A percentile compares a stretch with the other conserved stretches of the same genome.
Evolutionary conservation across 2,888 invertebrate genomes (phyloP).

Genomic region (Drosophila meridiana): DNA sequence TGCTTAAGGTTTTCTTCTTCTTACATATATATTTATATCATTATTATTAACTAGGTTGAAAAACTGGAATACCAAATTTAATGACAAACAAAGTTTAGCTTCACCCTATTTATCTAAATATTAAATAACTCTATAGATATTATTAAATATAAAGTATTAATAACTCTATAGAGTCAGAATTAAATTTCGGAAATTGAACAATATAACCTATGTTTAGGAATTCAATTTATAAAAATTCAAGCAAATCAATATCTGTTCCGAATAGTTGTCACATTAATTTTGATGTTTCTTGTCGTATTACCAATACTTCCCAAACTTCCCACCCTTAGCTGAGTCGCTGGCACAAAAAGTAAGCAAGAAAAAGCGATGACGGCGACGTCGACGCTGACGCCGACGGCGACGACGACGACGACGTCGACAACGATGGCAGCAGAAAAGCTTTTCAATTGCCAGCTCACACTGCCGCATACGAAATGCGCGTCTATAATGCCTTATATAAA

Average conservation of each 20-base stretch:
- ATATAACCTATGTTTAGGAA: too few relatives aligned
- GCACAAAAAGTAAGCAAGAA: conserved; percentile 70
- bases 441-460: conserved; percentile 79
- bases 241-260: background rate
- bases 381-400: background rate
- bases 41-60: background rate
- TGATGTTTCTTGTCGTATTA: too few relatives aligned
- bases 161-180: too few relatives aligned
- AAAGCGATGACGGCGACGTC: conserved; percentile 40
- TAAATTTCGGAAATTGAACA: too few relatives aligned
- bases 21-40: background rate
- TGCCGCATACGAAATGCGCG: conserved; percentile 63
- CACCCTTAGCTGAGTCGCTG: conserved; percentile 42
- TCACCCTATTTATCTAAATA: too few relatives aligned
- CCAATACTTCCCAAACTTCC: conserved; percentile 23
- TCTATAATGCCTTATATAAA: conserved; percentile 79
- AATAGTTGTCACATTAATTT: background rate
- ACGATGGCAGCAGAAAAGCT: conserved; percentile 69
- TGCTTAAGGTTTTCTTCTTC: background rate
- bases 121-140: too few relatives aligned
- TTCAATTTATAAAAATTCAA: background rate
- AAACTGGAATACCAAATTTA: too few relatives aligned
- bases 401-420: conserved; percentile 11
- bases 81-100: too few relatives aligned
- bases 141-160: too few relatives aligned